Conservation (phyloP, 1,140 invertebrate genomes). For the Trypoxylus dichotomus region DNA sequence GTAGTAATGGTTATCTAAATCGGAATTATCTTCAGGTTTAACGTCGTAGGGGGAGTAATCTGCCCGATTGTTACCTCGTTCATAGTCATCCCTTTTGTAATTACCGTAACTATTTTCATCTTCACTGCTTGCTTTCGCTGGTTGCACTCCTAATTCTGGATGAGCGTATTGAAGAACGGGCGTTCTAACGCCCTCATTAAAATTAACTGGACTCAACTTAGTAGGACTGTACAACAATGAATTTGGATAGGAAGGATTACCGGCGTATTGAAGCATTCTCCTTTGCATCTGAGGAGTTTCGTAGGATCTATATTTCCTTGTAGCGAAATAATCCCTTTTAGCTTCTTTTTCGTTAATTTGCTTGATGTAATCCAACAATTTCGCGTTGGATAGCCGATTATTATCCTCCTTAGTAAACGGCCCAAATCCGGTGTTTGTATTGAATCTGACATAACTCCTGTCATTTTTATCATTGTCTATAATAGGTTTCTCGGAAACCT, state of each 20-base stretch:
- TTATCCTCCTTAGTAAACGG: conserved; percentile 64
- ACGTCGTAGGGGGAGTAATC: conserved; percentile 53
- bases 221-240: conserved; percentile 63
- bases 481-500: conserved; percentile 48
- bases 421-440: conserved; percentile 51
- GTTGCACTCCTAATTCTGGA: conserved; percentile 74
- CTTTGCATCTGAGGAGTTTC: conserved; percentile 63
- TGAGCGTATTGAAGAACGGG: conserved; percentile 78
- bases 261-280: conserved; percentile 68
- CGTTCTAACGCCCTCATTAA: conserved; percentile 69
- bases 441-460: conserved; percentile 47
- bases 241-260: conserved; percentile 63
- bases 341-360: conserved; percentile 65
- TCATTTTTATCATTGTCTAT: conserved; percentile 35
- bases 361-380: conserved; percentile 65
- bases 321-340: conserved; percentile 58
- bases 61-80: conserved; percentile 49
- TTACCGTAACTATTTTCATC: conserved; percentile 45
- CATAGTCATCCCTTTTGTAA: conserved; percentile 33
- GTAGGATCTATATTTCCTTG: conserved; percentile 55
- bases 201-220: conserved; percentile 56
- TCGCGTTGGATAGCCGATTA: conserved; percentile 58
- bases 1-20: conserved; percentile 56
- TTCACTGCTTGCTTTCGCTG: conserved; percentile 62
- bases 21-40: conserved; percentile 50